Evolutionary conservation across 2,113 vertebrate genomes (phyloP), one percentile per base, ranked within the genome.

Genomic region (Collichthys lucidus): DNA sequence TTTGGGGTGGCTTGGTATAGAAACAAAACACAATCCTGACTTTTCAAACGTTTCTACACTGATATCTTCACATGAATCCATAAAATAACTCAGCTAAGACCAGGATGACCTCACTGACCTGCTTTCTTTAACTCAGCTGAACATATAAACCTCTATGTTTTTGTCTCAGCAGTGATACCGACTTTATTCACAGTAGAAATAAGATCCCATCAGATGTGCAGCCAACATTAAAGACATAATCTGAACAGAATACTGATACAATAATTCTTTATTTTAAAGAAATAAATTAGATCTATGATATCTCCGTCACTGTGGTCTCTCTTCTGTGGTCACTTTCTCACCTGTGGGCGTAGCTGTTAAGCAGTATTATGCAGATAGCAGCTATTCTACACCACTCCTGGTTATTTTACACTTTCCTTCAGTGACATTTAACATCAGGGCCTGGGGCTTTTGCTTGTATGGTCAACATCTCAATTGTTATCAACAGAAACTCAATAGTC

Each of bases 381-480:
- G 69, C 60, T 55, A 85, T 22, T 49, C 49, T 53, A 78, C 70
- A 71, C 64, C 22, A 19, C 22, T 42, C 46, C 59, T 12, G 4
- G 82, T 75, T 62, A 85, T 24, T 55, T 29, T 50, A 81, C 11
- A 75, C 83, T 22, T 24, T 15, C 35, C 44, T 35, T 55, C 70
- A 42, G 9, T 17, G 68, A 77, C 60, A 62, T n/a, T 70, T 2
- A 66, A 24, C 40, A 40, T 42, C 55, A 6, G 19, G 16, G 24
- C 53, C 22, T 5, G 4, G 42, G 69, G 61, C 16, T 5, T 5
- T 12, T 5, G 11, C 16, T 49, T 20, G 15, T 70, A 50, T 17
- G 19, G 50, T 29, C 50, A 76, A 47, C 52, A 57, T 19, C 55
- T 77, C n/a, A 24, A 16, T 64, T 83, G 67, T 85, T 80, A 19